Percentiles rank a stretch among this genome's conserved stretches.
phyloP scores from a whole-genome alignment of 2,797 vertebrate genomes.

The Ibycter americanus region DNA sequence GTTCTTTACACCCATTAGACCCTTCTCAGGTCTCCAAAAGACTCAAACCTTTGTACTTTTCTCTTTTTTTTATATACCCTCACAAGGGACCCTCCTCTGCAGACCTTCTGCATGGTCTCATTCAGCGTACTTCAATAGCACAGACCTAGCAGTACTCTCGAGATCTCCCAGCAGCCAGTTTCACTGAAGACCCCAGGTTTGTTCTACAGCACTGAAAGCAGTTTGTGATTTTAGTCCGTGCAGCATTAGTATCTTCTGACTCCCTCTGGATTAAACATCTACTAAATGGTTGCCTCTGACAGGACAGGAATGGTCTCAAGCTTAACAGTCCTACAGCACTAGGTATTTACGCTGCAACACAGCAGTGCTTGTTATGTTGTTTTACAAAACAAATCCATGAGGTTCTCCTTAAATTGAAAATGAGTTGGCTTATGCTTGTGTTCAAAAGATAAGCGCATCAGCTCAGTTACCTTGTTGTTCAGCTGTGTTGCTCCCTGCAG shows the following conservation, averaged over 20 bases:
- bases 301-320: neutral
- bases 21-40: neutral
- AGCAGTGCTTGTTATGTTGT: neutral
- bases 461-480: conserved; percentile 91
- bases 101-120: neutral
- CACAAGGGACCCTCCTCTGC: neutral
- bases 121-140: neutral
- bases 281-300: neutral
- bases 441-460: neutral
- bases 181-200: neutral
- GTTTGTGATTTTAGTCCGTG: neutral
- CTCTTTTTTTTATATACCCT: neutral
- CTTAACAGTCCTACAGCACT: neutral
- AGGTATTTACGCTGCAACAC: neutral
- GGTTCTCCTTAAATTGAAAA: neutral
- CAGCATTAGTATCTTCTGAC: neutral
- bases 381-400: neutral
- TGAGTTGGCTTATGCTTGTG: neutral
- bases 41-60: neutral
- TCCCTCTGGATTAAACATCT: neutral
- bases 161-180: neutral
- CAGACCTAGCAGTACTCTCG: neutral
- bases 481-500: conserved; percentile 96
- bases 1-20: neutral
- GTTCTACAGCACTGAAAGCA: neutral